Base-by-base conservation (phyloP, 2,888 invertebrate species). In the Synergus itoensis region DNA sequence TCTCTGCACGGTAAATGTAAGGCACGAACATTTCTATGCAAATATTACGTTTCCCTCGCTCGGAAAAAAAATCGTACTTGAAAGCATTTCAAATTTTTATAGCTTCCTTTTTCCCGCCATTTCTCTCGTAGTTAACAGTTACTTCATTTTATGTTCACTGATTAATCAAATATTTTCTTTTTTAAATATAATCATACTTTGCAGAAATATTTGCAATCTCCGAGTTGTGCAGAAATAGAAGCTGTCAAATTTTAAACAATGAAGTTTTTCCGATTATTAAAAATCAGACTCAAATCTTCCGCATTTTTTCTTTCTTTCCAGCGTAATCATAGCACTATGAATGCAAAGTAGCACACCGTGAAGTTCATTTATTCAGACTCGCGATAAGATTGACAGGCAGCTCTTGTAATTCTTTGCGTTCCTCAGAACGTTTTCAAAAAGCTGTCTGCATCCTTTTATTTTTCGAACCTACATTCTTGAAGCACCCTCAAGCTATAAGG, bases 331-430 rank as follows among this genome's bases (percentile, higher is more conserved):
- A 63, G 63, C 63, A 63, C 53, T n/a, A 53, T 53, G 53, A 53
- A 53, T 53, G 63, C 5, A 36, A 63, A 63, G 63, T 28, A 63
- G 16, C 28, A 63, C 14, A 53, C 36, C 41, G 43, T 12, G 40
- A 48, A 36, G 62, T 28, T 21, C 63, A 48, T 77, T 77, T 63
- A 77, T 64, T 77, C 77, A 63, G 64, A 45, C 40, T 53, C 65
- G 77, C 53, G 77, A 77, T 77, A 67, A 65, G 77, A 77, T 67
- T 77, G 45, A 63, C 64, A 53, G 57, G 12, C 36, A 77, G 45
- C 41, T 62, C 43, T 77, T 63, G 14, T 28, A 62, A 18, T 53
- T 64, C 36, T 65, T 48, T 77, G 9, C 40, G 48, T 65, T 53
- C 64, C 64, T 40, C 48, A 28, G n/a, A 64, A 77, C 53, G 67